Evolutionary conservation across 2,797 vertebrate species (phyloP), one percentile per base, ranked within the genome.

Genomic region (Gambelia wislizenii): DNA sequence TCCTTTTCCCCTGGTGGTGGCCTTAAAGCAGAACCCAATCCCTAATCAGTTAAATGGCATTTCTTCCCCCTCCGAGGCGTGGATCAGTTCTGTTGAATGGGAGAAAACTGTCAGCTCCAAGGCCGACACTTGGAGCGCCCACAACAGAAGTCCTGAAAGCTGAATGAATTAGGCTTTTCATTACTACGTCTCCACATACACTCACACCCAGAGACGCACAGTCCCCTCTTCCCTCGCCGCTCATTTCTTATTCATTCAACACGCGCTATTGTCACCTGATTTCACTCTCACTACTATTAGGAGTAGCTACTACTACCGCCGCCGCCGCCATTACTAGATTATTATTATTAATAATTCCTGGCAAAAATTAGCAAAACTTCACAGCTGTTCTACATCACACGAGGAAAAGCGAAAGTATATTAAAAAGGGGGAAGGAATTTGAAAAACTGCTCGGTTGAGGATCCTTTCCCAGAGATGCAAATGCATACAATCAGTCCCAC

Each of bases 81-180:
- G 95, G 95, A 96, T 96, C 96, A 95, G 94, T 95, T 95, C 94
- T 96, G 96, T 59, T 97, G 96, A 97, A 97, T 96, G 96, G 95
- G 95, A 97, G 96, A 96, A 97, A 97, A 96, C 95, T 96, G 95
- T 94, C 96, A 96, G 95, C 96, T 97, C 95, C 95, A 92, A 96
- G 94, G 94, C 95, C 91, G 87, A 96, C 96, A 96, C 96, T n/a
- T 97, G 96, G 96, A 95, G 94, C 92, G 94, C 95, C 92, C 93
- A 96, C 92, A 97, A 97, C 96, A 97, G 96, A 97, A 97, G 96
- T 97, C 95, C 96, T 96, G 95, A 96, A 96, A 97, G 96, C 96
- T 97, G 97, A 97, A 97, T 97, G 96, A 97, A 97, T 96, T 96
- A 94, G 95, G 96, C 96, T 96, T 96, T 95, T 96, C 97, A 97